Conservation (phyloP, 2,113 vertebrate genomes). For the Xenus cinereus region DNA sequence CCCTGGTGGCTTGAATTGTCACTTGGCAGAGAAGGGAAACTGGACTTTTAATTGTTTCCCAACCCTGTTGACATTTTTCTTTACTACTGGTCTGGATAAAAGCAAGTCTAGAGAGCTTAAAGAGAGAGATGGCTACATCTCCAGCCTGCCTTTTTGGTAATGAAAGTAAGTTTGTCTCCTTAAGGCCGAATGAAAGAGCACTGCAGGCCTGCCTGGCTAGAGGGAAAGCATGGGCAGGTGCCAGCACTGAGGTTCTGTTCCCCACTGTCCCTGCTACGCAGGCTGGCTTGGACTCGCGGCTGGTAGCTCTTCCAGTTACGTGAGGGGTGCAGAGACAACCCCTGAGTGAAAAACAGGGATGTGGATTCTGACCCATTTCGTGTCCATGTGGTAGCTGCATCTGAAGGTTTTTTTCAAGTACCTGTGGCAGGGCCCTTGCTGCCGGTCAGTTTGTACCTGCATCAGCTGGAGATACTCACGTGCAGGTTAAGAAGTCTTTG, state of each 20-base stretch:
- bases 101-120: neutral
- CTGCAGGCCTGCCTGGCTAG: neutral
- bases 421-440: neutral
- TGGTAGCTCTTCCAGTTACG: neutral
- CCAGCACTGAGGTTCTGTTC: neutral
- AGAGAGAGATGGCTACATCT: neutral
- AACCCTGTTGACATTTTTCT: neutral
- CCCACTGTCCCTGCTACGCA: neutral
- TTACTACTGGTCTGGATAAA: neutral
- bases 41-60: neutral
- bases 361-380: neutral
- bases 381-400: neutral
- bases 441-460: neutral
- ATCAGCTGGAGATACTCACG: neutral
- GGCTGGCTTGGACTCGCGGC: neutral
- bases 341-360: rapidly evolving
- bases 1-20: neutral
- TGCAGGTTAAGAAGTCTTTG: neutral
- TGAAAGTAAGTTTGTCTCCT: neutral
- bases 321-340: neutral
- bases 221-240: neutral
- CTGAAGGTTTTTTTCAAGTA: neutral
- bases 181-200: neutral
- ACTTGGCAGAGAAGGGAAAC: neutral
- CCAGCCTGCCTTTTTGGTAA: neutral